A percentile compares a stretch with the other conserved stretches of the same genome.
Conservation (phyloP, 1,140 invertebrate genomes). For the Caerostris extrusa region DNA sequence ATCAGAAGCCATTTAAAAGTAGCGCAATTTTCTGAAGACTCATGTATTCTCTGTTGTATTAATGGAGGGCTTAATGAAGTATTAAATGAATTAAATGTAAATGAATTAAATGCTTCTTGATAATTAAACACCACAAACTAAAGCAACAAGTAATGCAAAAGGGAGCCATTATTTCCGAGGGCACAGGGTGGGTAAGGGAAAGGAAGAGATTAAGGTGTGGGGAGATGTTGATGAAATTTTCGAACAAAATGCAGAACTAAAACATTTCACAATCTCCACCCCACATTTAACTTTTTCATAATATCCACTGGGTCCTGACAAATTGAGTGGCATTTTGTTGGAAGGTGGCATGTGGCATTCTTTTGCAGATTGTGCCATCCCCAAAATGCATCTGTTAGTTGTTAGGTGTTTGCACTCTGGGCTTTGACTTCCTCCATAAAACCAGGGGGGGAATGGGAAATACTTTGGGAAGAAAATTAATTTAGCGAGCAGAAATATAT, state of each 20-base stretch:
- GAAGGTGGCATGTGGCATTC: background rate
- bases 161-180: background rate
- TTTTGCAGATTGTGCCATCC: background rate
- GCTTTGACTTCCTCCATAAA: background rate
- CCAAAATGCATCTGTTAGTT: background rate
- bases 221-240: background rate
- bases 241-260: background rate
- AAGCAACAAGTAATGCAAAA: background rate
- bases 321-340: constrained; percentile 2
- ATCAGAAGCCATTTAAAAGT: no score
- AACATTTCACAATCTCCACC: background rate
- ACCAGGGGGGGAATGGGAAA: background rate
- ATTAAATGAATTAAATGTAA: background rate
- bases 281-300: background rate
- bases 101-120: background rate
- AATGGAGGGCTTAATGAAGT: background rate
- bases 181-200: no score
- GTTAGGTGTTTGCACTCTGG: background rate
- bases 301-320: background rate
- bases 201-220: background rate
- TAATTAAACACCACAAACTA: background rate
- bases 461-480: background rate
- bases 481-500: constrained; percentile 1
- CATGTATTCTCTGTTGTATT: no score
- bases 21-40: no score